Evolutionary conservation across 1,140 invertebrate species (phyloP).

Genomic region (Choristoneura fumiferana): DNA sequence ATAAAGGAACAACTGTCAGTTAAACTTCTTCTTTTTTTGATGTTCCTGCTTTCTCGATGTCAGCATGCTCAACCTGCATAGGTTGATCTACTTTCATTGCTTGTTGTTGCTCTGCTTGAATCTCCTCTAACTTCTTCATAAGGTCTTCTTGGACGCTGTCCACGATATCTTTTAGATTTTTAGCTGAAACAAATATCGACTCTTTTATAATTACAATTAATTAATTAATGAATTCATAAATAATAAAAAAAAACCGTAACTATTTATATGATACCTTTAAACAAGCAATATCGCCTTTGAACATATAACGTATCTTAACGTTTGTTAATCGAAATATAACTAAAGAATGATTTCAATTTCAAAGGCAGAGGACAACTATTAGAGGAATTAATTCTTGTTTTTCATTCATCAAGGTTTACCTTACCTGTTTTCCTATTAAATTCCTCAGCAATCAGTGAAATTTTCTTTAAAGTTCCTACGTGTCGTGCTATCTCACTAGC

Average conservation of each 20-base stretch:
- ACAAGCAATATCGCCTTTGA: too few relatives aligned
- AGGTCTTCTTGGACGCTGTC: slow-evolving; percentile 69
- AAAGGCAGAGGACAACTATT: too few relatives aligned
- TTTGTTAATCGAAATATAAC: too few relatives aligned
- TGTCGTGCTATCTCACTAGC: slow-evolving; percentile 58
- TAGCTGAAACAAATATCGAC: slow-evolving; percentile 49
- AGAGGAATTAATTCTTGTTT: slow-evolving; percentile 17
- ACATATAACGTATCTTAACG: too few relatives aligned
- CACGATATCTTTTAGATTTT: slow-evolving; percentile 72
- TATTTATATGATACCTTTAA: neutral
- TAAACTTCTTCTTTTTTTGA: slow-evolving; percentile 22
- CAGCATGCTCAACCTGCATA: slow-evolving; percentile 17
- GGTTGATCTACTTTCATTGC: slow-evolving; percentile 21
- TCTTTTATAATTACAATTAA: too few relatives aligned
- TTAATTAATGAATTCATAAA: too few relatives aligned
- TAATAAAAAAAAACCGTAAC: neutral
- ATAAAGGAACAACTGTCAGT: slow-evolving; percentile 12
- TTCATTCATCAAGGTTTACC: neutral
- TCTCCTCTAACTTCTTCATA: slow-evolving; percentile 63
- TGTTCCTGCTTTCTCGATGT: neutral
- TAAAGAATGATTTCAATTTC: too few relatives aligned
- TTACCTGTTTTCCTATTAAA: slow-evolving; percentile 69
- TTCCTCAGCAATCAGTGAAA: slow-evolving; percentile 68
- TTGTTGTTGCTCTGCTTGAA: slow-evolving; percentile 47
- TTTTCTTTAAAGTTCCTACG: slow-evolving; percentile 57